These are phyloP conservation scores for Capitulum mitella DNA, from an alignment of 2,888 invertebrate genomes.

Conservation along the genomic window DNA sequence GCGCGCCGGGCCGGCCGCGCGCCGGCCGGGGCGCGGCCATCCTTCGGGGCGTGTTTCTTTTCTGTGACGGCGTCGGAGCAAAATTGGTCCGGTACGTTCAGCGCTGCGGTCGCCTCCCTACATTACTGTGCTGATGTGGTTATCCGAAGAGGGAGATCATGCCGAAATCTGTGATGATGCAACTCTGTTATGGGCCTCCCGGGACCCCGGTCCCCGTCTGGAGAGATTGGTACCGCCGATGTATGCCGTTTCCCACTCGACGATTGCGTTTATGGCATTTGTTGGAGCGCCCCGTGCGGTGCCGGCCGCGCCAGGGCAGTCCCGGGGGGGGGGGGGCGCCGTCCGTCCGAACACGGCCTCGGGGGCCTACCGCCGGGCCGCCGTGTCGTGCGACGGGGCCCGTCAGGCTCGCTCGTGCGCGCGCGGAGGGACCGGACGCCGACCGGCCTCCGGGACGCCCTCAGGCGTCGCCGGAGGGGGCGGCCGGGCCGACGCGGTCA, in stretches of 20 bases:
- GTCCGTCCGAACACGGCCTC: too few relatives aligned
- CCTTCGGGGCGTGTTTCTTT: not conserved
- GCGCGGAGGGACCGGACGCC: too few relatives aligned
- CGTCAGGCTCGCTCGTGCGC: too few relatives aligned
- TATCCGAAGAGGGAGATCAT: not conserved
- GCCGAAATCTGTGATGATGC: slow-evolving; percentile 17
- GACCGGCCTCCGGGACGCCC: too few relatives aligned
- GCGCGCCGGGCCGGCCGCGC: not conserved
- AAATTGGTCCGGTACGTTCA: not conserved
- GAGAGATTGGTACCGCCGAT: not conserved
- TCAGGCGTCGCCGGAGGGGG: too few relatives aligned
- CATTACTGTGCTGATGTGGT: not conserved
- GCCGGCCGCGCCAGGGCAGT: too few relatives aligned
- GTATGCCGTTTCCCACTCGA: not conserved
- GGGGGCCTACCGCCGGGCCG: too few relatives aligned
- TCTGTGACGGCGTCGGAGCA: not conserved
- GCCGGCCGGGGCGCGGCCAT: not conserved
- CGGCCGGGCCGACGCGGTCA: too few relatives aligned
- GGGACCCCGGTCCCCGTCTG: not conserved
- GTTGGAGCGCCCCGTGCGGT: too few relatives aligned
- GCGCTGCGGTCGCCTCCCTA: not conserved
- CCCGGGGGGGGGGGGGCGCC: too few relatives aligned
- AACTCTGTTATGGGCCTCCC: not conserved
- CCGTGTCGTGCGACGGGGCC: too few relatives aligned
- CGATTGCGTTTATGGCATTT: not conserved